Percentiles rank a stretch among this genome's conserved stretches.
phyloP scores from a whole-genome alignment of 2,113 vertebrate genomes.

The Sphaerodactylus townsendi region DNA sequence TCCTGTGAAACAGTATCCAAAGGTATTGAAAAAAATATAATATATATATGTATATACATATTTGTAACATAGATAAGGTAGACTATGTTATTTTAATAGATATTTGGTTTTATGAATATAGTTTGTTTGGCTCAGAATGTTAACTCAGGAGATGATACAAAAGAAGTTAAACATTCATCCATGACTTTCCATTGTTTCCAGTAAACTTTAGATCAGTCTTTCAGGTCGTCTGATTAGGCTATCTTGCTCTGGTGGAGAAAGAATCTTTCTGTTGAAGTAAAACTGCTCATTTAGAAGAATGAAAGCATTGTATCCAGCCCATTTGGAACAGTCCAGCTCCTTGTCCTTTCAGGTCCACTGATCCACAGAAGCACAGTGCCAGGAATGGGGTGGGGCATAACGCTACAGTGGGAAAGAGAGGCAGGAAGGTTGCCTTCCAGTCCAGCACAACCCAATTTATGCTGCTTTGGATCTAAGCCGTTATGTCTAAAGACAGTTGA shows the following conservation, averaged over 20 bases:
- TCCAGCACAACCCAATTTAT: no score
- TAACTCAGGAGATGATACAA: background rate
- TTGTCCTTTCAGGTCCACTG: background rate
- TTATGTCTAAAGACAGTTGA: background rate
- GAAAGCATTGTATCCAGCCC: no score
- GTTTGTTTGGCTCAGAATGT: background rate
- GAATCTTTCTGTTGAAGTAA: no score
- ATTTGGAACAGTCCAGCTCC: background rate
- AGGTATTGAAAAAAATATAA: conserved; percentile 79
- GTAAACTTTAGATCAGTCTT: background rate
- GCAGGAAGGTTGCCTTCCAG: no score
- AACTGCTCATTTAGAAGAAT: no score
- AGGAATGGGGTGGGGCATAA: no score
- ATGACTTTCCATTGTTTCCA: background rate
- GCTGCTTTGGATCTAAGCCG: no score
- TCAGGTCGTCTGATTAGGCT: background rate
- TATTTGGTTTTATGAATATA: background rate
- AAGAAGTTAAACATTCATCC: background rate
- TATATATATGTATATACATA: rapidly evolving
- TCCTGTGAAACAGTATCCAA: conserved; percentile 97
- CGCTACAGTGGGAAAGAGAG: no score
- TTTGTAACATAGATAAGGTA: background rate
- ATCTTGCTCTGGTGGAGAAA: no score
- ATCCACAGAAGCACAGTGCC: no score
- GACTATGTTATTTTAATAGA: background rate